Evolutionary conservation across 2,797 vertebrate species (phyloP).

Genomic region (Ptychobarbus kaznakovi): DNA sequence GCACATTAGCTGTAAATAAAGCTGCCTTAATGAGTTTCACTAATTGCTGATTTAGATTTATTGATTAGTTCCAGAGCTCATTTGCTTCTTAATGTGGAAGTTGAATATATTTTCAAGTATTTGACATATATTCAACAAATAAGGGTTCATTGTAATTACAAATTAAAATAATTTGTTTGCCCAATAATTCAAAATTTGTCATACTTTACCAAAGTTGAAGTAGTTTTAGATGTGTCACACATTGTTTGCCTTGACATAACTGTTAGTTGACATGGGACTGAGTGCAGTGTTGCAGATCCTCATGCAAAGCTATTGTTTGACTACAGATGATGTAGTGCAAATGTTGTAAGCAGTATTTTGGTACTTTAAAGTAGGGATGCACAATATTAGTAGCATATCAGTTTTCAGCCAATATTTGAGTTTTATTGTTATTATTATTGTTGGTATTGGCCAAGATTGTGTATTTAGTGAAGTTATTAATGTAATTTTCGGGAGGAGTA

Average conservation of each 20-base stretch:
- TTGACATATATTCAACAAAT: not conserved
- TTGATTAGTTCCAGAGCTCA: constrained; percentile 47
- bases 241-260: not conserved
- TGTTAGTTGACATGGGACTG: not conserved
- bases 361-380: not conserved
- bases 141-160: constrained; percentile 15
- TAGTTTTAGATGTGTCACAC: not conserved
- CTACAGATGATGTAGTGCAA: not conserved
- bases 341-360: not conserved
- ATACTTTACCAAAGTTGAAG: not conserved
- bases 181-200: not conserved
- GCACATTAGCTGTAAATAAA: constrained; percentile 35
- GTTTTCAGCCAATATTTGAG: not conserved
- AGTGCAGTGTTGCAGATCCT: not conserved
- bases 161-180: not conserved
- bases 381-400: not conserved
- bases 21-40: constrained; percentile 40
- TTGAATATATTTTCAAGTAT: constrained; percentile 18
- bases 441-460: not conserved
- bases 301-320: not conserved
- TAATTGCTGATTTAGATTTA: constrained; percentile 50
- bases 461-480: not conserved
- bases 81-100: constrained; percentile 57
- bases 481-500: too few relatives aligned
- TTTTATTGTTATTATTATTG: not conserved